Base-by-base conservation (phyloP, 35 echinoderm and acorn worm genomes). In the Lytechinus pictus region DNA sequence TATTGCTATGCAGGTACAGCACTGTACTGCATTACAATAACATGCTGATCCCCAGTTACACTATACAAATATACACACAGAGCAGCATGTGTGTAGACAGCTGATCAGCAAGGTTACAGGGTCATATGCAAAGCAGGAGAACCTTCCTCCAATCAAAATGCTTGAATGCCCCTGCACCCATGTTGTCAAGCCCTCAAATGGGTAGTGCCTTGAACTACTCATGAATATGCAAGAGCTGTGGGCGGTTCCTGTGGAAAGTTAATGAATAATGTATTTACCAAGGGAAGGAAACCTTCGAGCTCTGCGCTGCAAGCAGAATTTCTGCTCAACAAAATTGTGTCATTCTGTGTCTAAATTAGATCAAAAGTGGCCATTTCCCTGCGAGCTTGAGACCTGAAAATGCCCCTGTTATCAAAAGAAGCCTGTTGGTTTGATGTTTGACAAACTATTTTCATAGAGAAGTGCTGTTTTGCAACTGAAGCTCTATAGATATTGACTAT, bases 141-240 rank as follows among this genome's bases (percentile, higher is more conserved):
- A 90, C 28, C 29, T 52, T 90, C 52, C 28, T 90, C 88, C 29
- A 90, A 90, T 90, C 88, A 54, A 27, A 54, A 54, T 28, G 28
- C 88, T 14, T 44, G 28, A 52, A 12, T 90, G 11, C 52, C 24
- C 11, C 88, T 12, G 24, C 13, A 16, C 88, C 88, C 88, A 90
- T 90, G 88, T 90, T 90, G 88, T 90, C 88, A 90, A 90, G 88
- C 88, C 88, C 88, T 90, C 88, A 90, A 90, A 90, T 90, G 88
- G 88, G 88, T 54, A 90, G 88, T 90, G 88, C 88, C 52, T 44
- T 44, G 28, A 51, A 90, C 9, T 90, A 11, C 27, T 90, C 11
- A 90, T 90, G 88, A 90, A 90, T 90, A 90, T 90, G 16, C 88
- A 90, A 52, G 88, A 79, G 66, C 19, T 79, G 66, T 79, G 66